Evolutionary conservation across 1,140 invertebrate genomes (phyloP).

Genomic region (Euwallacea fornicatus): DNA sequence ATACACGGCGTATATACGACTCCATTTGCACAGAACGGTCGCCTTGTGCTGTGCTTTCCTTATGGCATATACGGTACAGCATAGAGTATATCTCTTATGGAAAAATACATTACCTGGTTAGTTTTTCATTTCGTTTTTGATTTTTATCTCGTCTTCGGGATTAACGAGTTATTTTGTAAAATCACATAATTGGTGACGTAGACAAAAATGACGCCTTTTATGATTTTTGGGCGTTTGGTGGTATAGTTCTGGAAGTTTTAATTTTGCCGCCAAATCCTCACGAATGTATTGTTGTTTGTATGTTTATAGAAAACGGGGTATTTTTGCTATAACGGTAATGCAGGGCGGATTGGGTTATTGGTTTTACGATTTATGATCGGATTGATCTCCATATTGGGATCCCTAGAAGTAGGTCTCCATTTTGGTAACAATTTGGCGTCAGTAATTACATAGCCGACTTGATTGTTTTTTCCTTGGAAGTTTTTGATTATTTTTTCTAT

Average conservation of each 20-base stretch:
- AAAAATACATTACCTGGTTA: constrained; percentile 35
- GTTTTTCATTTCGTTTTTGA: constrained; percentile 32
- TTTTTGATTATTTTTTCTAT: too few species aligned
- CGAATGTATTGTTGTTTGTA: neutral
- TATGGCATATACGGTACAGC: constrained; percentile 39
- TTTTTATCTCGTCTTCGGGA: constrained; percentile 28
- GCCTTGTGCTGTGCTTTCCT: constrained; percentile 45
- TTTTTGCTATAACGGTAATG: neutral
- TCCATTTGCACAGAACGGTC: constrained; percentile 51
- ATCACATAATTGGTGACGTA: constrained; percentile 49
- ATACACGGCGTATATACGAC: constrained; percentile 51
- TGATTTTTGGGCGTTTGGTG: constrained; percentile 38
- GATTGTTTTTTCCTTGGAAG: constrained; percentile 11
- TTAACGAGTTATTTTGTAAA: constrained; percentile 30
- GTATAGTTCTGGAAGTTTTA: constrained; percentile 19
- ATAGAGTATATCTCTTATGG: constrained; percentile 35
- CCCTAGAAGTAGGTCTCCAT: constrained; percentile 27
- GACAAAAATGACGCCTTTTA: constrained; percentile 42
- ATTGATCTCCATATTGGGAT: constrained; percentile 23
- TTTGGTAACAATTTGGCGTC: constrained; percentile 25
- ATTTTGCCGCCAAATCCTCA: constrained; percentile 43
- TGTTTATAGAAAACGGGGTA: too few species aligned
- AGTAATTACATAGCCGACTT: constrained; percentile 1
- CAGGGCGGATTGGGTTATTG: neutral
- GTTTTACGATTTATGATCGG: neutral